Base-by-base conservation (phyloP, 2,797 vertebrate species). In the Gallirallus australis region DNA sequence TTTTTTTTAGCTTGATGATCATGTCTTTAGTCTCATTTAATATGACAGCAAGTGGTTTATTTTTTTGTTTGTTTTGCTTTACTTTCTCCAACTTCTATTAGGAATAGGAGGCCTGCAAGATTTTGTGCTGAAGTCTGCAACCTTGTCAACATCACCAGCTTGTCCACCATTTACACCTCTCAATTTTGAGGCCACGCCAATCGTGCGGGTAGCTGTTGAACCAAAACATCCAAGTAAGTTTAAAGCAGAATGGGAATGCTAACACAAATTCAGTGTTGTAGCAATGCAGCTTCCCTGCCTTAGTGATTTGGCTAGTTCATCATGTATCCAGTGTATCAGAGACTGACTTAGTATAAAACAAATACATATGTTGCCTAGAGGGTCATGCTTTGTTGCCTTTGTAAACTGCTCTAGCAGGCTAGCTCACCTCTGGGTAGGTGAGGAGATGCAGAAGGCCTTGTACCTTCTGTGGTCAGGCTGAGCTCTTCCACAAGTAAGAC, bases 101-200 rank as follows among this genome's bases (percentile, higher is more conserved):
- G 99, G 99, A 78, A 99, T 99, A 50, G 98, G 99, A 56, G 99
- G 99, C 42, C 97, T 99, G 57, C 99, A 99, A 79, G 99, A 99
- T 31, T 98, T 95, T 18, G 98, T 99, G 82, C 94, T 99, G 3
- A 99, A 99, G 95, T 99, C 99, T 2, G 99, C 99, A 37, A 99
- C 99, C 0, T 82, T 99, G 91, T 99, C 99, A 5, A 98, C 98
- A 0, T 98, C 98, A 0, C 98, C 98, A 0, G 98, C 99, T 52
- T 99, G 99, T 76, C 98, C 99, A 0, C 99, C 99, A 0, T 99
- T 99, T 94, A 98, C 98, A 10, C 99, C 99, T 0, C 99, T 99
- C 85, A 99, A 98, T 98, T 99, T 99, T 1, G 99, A 99, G 93
- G 99, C 99, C 17, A 98, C 98, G 0, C 99, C 99, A 0, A 99